A percentile compares a stretch with the other conserved stretches of the same genome.
phyloP scores from a whole-genome alignment of 2,113 vertebrate genomes.

The Sminthopsis crassicaudata region DNA sequence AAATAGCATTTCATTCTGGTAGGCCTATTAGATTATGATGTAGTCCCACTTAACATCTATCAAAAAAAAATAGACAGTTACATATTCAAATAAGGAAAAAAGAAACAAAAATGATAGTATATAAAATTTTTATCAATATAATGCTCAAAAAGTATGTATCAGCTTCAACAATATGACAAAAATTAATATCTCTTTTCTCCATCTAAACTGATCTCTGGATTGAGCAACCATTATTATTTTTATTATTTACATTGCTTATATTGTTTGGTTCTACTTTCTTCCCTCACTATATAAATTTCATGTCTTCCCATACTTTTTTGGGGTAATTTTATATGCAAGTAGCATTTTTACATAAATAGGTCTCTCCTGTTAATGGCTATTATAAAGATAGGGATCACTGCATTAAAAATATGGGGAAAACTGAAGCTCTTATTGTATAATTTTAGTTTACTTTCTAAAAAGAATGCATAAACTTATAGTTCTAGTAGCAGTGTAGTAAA shows the following conservation, averaged over 20 bases:
- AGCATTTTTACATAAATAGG: not conserved
- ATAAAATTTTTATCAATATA: not conserved
- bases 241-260: not conserved
- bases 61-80: not conserved
- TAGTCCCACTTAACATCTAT: not conserved
- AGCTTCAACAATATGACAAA: not conserved
- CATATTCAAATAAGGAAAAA: not conserved
- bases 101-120: not conserved
- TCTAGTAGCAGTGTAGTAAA: not conserved
- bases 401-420: not conserved
- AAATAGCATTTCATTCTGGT: not conserved
- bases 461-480: not conserved
- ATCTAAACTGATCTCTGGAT: not conserved
- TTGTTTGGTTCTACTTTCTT: not conserved
- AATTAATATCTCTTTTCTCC: not conserved
- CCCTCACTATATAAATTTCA: not conserved
- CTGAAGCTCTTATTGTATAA: not conserved
- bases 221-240: not conserved
- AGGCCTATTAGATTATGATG: not conserved
- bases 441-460: not conserved
- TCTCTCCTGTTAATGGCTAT: not conserved
- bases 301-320: not conserved
- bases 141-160: not conserved
- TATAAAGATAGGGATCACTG: not conserved
- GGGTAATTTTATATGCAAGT: not conserved